Evolutionary conservation across 2,888 invertebrate species (phyloP), one percentile per base, ranked within the genome.

Genomic region (Caenorhabditis imperialis): DNA sequence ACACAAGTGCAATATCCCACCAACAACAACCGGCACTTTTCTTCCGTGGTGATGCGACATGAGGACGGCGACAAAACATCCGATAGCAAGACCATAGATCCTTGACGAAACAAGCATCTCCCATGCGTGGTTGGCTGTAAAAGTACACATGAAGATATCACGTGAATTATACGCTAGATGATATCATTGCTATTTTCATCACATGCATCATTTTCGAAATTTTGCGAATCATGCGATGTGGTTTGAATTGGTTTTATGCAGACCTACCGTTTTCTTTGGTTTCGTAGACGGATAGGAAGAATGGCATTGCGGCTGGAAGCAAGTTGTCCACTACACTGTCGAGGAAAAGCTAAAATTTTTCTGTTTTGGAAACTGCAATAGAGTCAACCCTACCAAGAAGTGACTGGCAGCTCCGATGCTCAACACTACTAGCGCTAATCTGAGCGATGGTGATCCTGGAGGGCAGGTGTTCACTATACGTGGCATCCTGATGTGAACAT

Each of bases 301-400:
- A 84, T 3, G 82, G 75, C 65, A 76, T 61, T 14, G 85, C 85
- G 3, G 85, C 80, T 6, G 85, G 84, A 4, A 85, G 62, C 7
- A 85, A 62, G 65, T 85, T 85, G 65, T 86, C 85, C n/a, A 85
- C 85, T 14, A 85, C 85, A 51, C 81, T 79, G 69, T 85, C 85
- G 3, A 84, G 72, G 25, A 79, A 84, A 27, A 85, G 77, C 84
- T 83, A 69, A 58, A 80, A 51, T 6, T n/a, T n/a, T n/a, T n/a
- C n/a, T n/a, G 14, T 27, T 12, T 18, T 40, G 16, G 10, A 33
- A 7, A 51, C 45, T 14, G 6, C 30, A 18, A 38, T 12, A 18
- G n/a, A 47, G 3, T 30, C 23, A 4, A 14, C 33, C 38, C 25
- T 37, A 84, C 84, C 63, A 84, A 45, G 58, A 84, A 84, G 67